Evolutionary conservation across 2,797 vertebrate species (phyloP).

Genomic region (Eulemur mongoz): DNA sequence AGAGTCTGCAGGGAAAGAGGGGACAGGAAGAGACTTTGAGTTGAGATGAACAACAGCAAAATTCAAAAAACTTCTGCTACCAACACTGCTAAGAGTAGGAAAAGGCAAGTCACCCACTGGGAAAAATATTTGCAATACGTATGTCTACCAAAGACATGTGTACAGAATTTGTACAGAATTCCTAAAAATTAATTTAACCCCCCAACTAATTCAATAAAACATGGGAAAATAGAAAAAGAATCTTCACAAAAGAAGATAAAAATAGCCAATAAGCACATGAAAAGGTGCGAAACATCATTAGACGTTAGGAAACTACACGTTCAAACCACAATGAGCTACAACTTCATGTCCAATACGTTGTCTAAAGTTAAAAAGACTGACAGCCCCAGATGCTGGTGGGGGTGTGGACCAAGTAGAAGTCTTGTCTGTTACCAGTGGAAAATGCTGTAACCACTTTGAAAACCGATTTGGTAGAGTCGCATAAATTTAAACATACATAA

Average conservation of each 20-base stretch:
- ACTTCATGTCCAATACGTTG: neutral
- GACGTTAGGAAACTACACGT: neutral
- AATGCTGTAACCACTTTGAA: neutral
- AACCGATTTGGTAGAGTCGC: neutral
- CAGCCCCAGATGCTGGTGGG: no score
- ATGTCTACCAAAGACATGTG: accelerated
- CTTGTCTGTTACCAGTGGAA: neutral
- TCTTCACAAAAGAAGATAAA: neutral
- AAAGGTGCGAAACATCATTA: neutral
- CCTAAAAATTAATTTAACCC: neutral
- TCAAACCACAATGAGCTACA: neutral
- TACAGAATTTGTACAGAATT: neutral
- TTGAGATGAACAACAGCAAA: neutral
- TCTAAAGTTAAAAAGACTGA: neutral
- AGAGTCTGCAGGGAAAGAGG: neutral
- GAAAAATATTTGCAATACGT: neutral
- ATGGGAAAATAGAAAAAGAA: neutral
- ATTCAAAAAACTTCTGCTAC: neutral
- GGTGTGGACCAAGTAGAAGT: accelerated
- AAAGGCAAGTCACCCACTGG: neutral
- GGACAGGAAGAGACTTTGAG: neutral
- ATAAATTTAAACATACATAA: no score
- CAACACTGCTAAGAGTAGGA: neutral
- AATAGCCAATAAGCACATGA: neutral
- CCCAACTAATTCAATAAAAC: neutral